phyloP scores from a whole-genome alignment of 2,797 vertebrate species.

The Adelosebastes latens region DNA sequence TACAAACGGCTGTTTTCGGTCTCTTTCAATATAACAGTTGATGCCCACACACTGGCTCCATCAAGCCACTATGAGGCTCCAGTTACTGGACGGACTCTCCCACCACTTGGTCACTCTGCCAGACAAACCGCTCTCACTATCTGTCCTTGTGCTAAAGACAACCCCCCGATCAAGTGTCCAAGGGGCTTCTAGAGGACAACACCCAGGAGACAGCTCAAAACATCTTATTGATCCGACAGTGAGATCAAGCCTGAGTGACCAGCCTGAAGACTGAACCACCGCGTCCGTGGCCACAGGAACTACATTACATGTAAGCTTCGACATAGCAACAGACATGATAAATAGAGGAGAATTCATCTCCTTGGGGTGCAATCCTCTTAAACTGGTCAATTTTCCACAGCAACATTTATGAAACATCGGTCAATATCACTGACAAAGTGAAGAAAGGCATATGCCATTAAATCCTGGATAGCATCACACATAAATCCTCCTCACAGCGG shows the following conservation, averaged over 20 bases:
- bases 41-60: not conserved
- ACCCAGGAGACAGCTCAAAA: constrained; percentile 45
- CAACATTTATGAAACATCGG: constrained; percentile 54
- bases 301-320: constrained; percentile 13
- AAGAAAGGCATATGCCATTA: constrained; percentile 36
- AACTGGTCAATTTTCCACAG: constrained; percentile 56
- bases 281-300: constrained; percentile 5
- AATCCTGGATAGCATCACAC: constrained; percentile 24
- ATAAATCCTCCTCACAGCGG: constrained; percentile 48
- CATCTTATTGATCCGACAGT: constrained; percentile 55
- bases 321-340: constrained; percentile 28
- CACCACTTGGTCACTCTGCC: constrained; percentile 11
- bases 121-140: constrained; percentile 8
- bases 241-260: constrained; percentile 39
- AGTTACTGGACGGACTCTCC: constrained; percentile 14
- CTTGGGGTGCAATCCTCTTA: constrained; percentile 43
- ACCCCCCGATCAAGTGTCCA: constrained; percentile 34
- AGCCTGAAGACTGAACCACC: constrained; percentile 26
- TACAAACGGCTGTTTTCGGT: not conserved
- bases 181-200: constrained; percentile 47
- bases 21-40: not conserved
- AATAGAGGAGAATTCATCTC: constrained; percentile 39
- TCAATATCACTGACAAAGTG: constrained; percentile 55
- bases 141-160: constrained; percentile 39
- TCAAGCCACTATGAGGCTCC: not conserved